Base-by-base conservation (phyloP, 1,140 invertebrate genomes). In the Drosophila subobscura region DNA sequence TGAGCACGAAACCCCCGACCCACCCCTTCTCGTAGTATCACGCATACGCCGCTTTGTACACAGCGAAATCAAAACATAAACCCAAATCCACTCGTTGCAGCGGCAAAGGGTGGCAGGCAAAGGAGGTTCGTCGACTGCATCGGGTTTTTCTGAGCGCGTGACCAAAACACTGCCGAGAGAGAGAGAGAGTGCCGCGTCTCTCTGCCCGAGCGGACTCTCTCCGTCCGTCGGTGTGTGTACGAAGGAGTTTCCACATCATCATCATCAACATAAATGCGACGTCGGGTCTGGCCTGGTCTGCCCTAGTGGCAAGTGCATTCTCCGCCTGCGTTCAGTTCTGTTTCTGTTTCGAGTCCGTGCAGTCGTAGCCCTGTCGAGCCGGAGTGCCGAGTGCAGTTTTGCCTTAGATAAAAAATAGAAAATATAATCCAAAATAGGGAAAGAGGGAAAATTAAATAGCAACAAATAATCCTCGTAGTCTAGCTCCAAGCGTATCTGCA, bases 31-130 rank as follows among this genome's bases (percentile, higher is more conserved):
- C 37, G 51, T 56, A 72, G 76, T 72, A 85, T 66, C 60, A 85
- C 81, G 80, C 72, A 85, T 85, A 85, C 80, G 73, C 68, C 80
- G 56, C 73, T 56, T 77, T 59, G 61, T 76, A 74, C 71, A 58
- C 58, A 41, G 56, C 63, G 74, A 83, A 83, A 88, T 88, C 83
- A 88, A 88, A 88, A 88, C 83, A 88, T 79, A 88, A 88, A 72
- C 64, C 64, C 67, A 81, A 85, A 76, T 75, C 61, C 49, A 66
- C 55, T 65, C 33, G 33, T 10, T 66, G 46, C 59, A 65, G 44
- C 49, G 25, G 55, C 54, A 25, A 12, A 51, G 12, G 59, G 42
- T 6, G 10, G 37, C 16, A 27, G 47, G 16, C 7, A 7, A 16
- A 6, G 8, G 16, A 29, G 29, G 20, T 14, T 29, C 25, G 41